Conservation (phyloP, 2,888 invertebrate genomes). For the Boloria euphrosyne region DNA sequence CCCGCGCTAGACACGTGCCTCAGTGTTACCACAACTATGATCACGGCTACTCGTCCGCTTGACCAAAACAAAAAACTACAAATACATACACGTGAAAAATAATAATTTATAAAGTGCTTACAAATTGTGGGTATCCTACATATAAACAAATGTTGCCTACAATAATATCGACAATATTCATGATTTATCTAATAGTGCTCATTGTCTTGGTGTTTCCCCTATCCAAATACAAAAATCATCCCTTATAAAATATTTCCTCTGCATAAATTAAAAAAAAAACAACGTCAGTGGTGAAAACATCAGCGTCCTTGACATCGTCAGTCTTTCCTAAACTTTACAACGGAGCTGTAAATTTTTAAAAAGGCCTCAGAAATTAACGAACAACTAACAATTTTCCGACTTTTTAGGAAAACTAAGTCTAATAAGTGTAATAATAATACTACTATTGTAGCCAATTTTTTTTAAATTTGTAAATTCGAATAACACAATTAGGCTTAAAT, state of each 20-base stretch:
- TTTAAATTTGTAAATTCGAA: too few relatives aligned
- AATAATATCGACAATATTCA: constrained; percentile 62
- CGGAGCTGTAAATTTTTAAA: constrained; percentile 5
- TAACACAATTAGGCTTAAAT: too few relatives aligned
- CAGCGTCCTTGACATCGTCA: too few relatives aligned
- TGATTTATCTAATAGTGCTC: constrained; percentile 69
- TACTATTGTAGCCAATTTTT: too few relatives aligned
- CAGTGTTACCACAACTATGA: constrained; percentile 51
- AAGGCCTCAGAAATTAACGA: too few relatives aligned
- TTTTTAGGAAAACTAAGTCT: too few relatives aligned
- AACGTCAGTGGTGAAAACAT: background rate
- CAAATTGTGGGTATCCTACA: background rate
- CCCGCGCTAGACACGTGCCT: constrained; percentile 44
- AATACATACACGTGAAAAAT: background rate
- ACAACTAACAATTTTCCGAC: too few relatives aligned
- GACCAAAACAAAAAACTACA: constrained; percentile 4
- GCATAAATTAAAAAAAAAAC: background rate
- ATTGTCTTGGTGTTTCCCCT: constrained; percentile 67
- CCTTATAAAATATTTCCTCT: constrained; percentile 22
- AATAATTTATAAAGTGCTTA: background rate
- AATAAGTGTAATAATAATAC: too few relatives aligned
- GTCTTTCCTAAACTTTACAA: background rate
- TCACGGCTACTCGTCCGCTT: constrained; percentile 44
- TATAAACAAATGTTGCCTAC: constrained; percentile 54
- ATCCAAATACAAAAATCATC: constrained; percentile 60